Percentiles rank a stretch among this genome's conserved stretches.
Conservation (phyloP, 2,797 vertebrate species). For the Gorsachius magnificus region DNA sequence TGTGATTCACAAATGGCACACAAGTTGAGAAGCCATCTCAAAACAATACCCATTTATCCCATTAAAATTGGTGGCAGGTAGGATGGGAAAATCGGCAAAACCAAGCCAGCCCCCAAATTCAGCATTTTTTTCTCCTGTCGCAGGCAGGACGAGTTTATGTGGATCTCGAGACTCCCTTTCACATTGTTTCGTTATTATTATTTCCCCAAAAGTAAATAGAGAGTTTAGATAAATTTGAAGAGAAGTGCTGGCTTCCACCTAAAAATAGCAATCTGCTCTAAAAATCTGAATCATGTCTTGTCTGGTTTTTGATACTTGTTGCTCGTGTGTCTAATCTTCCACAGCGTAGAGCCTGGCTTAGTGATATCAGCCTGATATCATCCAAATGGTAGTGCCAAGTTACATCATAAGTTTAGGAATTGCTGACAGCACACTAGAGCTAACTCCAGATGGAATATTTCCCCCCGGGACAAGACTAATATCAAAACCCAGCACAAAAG, state of each 20-base stretch:
- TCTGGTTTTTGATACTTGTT: neutral
- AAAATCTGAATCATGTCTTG: slow-evolving; percentile 1
- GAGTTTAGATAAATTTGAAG: slow-evolving; percentile 1
- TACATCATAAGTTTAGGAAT: slow-evolving; percentile 56
- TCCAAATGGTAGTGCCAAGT: slow-evolving; percentile 47
- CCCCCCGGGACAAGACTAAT: slow-evolving; percentile 5
- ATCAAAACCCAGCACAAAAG: slow-evolving; percentile 9
- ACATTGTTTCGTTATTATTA: neutral
- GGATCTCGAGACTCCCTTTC: neutral
- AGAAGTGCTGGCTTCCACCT: neutral
- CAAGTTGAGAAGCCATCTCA: neutral
- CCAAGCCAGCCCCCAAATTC: neutral
- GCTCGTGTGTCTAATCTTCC: neutral
- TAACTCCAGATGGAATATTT: slow-evolving; percentile 56
- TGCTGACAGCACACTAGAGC: slow-evolving; percentile 54
- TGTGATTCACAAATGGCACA: neutral
- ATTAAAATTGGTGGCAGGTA: neutral
- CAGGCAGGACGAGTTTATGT: neutral
- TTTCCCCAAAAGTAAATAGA: neutral
- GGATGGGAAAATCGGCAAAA: neutral
- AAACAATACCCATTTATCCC: neutral
- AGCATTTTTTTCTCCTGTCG: neutral
- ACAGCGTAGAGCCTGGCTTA: slow-evolving; percentile 31
- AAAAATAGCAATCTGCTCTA: slow-evolving; percentile 35
- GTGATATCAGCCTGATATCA: slow-evolving; percentile 47